These are phyloP conservation scores for Cryptocephalus primarius DNA, from an alignment of 2,888 invertebrate genomes.

Conservation along the genomic window DNA sequence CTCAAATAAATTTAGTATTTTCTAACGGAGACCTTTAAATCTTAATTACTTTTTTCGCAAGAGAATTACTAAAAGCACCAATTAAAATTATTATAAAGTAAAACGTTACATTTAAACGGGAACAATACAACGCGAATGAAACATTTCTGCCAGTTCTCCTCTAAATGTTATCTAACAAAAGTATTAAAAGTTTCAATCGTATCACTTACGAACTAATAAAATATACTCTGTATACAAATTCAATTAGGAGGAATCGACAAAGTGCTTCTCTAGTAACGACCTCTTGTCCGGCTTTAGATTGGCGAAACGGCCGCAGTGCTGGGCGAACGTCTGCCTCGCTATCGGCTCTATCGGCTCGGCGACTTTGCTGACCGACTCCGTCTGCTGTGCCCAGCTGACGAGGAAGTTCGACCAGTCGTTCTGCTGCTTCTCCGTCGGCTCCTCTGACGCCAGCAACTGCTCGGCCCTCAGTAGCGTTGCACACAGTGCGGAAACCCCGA, in stretches of 20 bases:
- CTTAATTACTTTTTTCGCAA: too few relatives aligned
- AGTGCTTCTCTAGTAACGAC: slow-evolving; percentile 27
- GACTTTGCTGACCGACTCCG: slow-evolving; percentile 20
- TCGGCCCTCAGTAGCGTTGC: slow-evolving; percentile 43
- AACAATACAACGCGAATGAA: too few relatives aligned
- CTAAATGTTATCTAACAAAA: too few relatives aligned
- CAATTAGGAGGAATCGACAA: slow-evolving; percentile 16
- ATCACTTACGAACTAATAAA: too few relatives aligned
- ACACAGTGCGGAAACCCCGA: slow-evolving; percentile 45
- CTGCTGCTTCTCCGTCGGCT: slow-evolving; percentile 27
- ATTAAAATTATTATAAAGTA: too few relatives aligned
- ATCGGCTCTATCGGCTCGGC: slow-evolving; percentile 30
- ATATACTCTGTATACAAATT: too few relatives aligned
- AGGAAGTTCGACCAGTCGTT: slow-evolving; percentile 45
- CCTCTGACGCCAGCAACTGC: slow-evolving; percentile 33
- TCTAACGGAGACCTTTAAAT: too few relatives aligned
- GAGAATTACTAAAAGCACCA: too few relatives aligned
- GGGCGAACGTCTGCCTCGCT: slow-evolving; percentile 27
- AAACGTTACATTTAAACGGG: too few relatives aligned
- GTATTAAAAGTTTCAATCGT: too few relatives aligned
- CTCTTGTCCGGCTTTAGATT: slow-evolving; percentile 24
- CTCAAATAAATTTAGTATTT: too few relatives aligned
- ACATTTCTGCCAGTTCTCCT: too few relatives aligned
- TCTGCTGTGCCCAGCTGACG: slow-evolving; percentile 39
- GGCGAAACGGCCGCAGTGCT: slow-evolving; percentile 28